These are phyloP conservation scores for Meandrina meandrites DNA, from an alignment of 92 coral and sea anemone genomes.

Conservation along the genomic window DNA sequence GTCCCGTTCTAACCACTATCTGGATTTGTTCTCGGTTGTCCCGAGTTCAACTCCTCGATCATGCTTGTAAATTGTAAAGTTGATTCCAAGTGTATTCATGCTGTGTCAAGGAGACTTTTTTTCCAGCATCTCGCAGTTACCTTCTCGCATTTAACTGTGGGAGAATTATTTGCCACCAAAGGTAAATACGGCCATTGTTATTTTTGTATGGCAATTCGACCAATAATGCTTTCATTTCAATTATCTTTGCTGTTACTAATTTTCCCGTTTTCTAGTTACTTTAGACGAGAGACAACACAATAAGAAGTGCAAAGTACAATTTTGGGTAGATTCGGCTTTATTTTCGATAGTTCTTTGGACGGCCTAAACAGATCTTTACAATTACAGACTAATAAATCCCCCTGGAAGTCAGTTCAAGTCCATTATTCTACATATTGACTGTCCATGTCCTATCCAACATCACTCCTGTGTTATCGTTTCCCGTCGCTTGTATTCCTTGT, in stretches of 20 bases:
- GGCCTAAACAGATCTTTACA: background rate
- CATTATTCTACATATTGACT: background rate
- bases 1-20: too few relatives aligned
- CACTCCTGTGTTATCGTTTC: background rate
- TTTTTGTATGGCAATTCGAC: background rate
- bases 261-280: background rate
- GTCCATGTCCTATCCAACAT: background rate
- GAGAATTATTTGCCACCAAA: too few relatives aligned
- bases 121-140: too few relatives aligned
- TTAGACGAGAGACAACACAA: background rate
- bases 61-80: too few relatives aligned
- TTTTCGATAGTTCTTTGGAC: background rate
- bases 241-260: background rate
- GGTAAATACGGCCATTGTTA: background rate
- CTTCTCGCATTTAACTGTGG: too few relatives aligned
- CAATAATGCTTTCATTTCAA: background rate
- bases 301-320: background rate
- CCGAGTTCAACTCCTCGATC: too few relatives aligned
- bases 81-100: too few relatives aligned
- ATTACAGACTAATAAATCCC: background rate
- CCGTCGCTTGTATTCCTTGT: background rate
- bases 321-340: background rate
- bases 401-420: background rate
- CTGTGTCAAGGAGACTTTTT: too few relatives aligned
- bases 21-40: too few relatives aligned